Base-by-base conservation (phyloP, 2,888 invertebrate genomes). In the Neoaliturus tenellus region DNA sequence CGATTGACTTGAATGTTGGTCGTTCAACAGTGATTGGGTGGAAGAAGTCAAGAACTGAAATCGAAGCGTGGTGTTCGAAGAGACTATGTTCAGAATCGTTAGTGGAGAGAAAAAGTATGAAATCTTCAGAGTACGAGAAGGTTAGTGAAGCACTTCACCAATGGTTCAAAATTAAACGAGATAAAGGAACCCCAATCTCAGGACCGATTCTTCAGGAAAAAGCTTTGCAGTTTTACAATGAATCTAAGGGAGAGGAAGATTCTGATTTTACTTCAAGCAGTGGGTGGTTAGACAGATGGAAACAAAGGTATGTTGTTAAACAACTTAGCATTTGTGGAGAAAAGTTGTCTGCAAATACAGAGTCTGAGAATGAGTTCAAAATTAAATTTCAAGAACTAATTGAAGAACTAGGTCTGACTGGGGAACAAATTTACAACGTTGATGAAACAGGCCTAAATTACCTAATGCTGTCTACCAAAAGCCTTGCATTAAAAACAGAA, bases 61-160 rank as follows among this genome's bases (percentile, higher is more conserved):
- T 25, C 62, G 28, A 33, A 80, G 69, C 20, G 48, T 69, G 39
- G 80, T 82, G n/a, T 33, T n/a, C 31, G 81, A 84, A 73, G 73
- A 82, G 51, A 75, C n/a, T n/a, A n/a, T n/a, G n/a, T n/a, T n/a
- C n/a, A n/a, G n/a, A n/a, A n/a, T n/a, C 81, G 28, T 55, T 83
- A 20, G 71, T 81, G 31, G 71, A 44, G 33, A 33, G 89, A 87
- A 69, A 89, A 81, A 80, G 78, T 28, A 69, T 84, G 51, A 82
- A 82, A 84, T 84, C 51, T 39, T 73, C 81, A 41, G 67, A 82
- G 73, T 33, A 67, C 58, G 81, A 83, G 62, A 48, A 83, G 35
- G 62, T 85, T 48, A 83, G 83, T 48, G 80, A 81, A 33, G 85
- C 75, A 20, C 67, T 85, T 23, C 85, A 83, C 41, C 55, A 83